Evolutionary conservation across 2,113 vertebrate genomes (phyloP).

Genomic region (Eudyptes chrysolophus): DNA sequence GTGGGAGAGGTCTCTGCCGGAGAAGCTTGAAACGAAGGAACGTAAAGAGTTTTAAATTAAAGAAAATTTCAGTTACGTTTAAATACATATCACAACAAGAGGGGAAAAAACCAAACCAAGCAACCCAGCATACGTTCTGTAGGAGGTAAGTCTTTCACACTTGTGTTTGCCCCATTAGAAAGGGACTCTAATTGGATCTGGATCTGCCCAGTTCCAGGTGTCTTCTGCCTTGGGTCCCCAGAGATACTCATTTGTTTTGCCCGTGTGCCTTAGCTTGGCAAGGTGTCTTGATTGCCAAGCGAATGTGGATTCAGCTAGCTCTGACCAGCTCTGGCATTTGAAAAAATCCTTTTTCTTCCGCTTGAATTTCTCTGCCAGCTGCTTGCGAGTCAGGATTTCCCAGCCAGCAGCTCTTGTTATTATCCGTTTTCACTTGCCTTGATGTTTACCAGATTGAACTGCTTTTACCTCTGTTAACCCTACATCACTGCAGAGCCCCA

Average conservation of each 20-base stretch:
- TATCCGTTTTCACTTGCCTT: slow-evolving; percentile 50
- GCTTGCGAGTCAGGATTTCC: slow-evolving; percentile 45
- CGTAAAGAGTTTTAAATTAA: not conserved
- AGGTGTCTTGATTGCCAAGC: not conserved
- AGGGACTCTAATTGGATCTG: not conserved
- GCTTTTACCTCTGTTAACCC: slow-evolving; percentile 27
- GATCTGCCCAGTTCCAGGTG: slow-evolving; percentile 11
- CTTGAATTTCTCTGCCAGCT: slow-evolving; percentile 53
- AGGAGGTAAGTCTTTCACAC: not conserved
- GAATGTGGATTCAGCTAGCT: slow-evolving; percentile 45
- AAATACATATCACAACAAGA: not conserved
- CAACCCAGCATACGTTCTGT: not conserved
- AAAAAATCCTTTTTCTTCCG: slow-evolving; percentile 52
- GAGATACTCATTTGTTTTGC: not conserved
- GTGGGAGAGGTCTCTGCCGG: not conserved
- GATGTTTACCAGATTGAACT: slow-evolving; percentile 36
- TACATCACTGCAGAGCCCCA: not conserved
- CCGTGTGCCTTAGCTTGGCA: slow-evolving; percentile 14
- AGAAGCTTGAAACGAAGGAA: not conserved
- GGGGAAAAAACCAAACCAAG: not conserved
- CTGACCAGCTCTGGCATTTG: slow-evolving; percentile 41
- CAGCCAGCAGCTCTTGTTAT: slow-evolving; percentile 29
- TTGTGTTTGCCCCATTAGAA: not conserved
- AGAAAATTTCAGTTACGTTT: not conserved
- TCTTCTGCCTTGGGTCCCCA: not conserved